Conservation (phyloP, 1,140 invertebrate species). For the Pristionchus pacificus region DNA sequence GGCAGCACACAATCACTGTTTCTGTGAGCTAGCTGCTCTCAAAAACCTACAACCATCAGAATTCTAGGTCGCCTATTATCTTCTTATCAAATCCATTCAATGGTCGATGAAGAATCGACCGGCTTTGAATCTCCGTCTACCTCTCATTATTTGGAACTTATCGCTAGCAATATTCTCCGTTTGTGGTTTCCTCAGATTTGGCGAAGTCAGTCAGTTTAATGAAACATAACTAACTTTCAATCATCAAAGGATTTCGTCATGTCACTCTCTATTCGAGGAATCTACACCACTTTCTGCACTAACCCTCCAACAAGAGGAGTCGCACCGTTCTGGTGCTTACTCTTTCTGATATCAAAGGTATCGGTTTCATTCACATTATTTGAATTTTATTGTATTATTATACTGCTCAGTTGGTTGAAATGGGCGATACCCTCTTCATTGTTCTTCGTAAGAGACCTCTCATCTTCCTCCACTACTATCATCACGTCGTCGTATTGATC, state of each 20-base stretch:
- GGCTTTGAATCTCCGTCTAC: slow-evolving; percentile 77
- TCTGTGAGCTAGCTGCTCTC: too few species aligned
- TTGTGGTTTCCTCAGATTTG: slow-evolving; percentile 68
- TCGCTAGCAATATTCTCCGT: slow-evolving; percentile 80
- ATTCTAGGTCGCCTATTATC: slow-evolving; percentile 50
- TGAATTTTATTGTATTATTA: too few species aligned
- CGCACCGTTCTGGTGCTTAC: slow-evolving; percentile 69
- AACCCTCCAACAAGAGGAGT: slow-evolving; percentile 75
- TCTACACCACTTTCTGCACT: slow-evolving; percentile 58
- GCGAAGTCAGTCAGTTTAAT: slow-evolving; percentile 65
- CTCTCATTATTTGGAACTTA: slow-evolving; percentile 85
- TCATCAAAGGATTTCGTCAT: slow-evolving; percentile 51
- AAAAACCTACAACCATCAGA: too few species aligned
- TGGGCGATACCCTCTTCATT: slow-evolving; percentile 56
- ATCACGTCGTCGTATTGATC: slow-evolving; percentile 72
- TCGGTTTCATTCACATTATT: too few species aligned
- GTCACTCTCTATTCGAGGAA: slow-evolving; percentile 60
- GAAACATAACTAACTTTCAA: not conserved
- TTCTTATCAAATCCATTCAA: slow-evolving; percentile 62
- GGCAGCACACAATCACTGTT: slow-evolving; percentile 54
- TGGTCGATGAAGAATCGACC: slow-evolving; percentile 83
- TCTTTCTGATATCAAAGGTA: slow-evolving; percentile 53
- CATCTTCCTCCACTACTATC: slow-evolving; percentile 62
- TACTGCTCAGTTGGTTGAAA: slow-evolving; percentile 56
- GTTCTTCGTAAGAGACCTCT: too few species aligned